Conservation (phyloP, 1,140 invertebrate species). For the Schlechtendalia chinensis region DNA sequence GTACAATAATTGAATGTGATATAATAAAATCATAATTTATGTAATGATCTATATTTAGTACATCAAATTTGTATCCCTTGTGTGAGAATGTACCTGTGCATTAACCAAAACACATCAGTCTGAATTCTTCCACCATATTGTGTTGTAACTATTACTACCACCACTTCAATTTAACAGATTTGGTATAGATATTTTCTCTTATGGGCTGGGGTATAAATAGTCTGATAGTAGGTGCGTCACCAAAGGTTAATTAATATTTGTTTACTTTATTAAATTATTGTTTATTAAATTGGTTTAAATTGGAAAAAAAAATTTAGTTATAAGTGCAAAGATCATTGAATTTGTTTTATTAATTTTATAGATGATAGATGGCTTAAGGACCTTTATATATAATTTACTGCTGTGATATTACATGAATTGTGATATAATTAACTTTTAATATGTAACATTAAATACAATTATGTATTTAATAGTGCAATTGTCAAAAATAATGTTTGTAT, state of each 20-base stretch:
- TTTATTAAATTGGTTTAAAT: constrained; percentile 7
- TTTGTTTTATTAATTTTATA: constrained; percentile 7
- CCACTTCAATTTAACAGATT: too few species aligned
- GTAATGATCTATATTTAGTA: too few species aligned
- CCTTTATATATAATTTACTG: constrained; percentile 3
- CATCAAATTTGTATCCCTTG: too few species aligned
- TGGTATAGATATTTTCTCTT: too few species aligned
- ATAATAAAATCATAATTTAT: too few species aligned
- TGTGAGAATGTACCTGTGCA: too few species aligned
- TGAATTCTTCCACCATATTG: too few species aligned
- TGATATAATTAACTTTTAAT: constrained; percentile 36
- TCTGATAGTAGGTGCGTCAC: too few species aligned
- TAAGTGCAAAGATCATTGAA: constrained; percentile 32
- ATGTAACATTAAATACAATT: constrained; percentile 42
- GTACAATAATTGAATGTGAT: too few species aligned
- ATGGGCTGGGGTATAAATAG: too few species aligned
- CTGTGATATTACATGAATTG: constrained; percentile 38
- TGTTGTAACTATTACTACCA: too few species aligned
- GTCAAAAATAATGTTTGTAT: constrained; percentile 18
- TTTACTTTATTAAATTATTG: constrained; percentile 7
- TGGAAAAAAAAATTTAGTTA: not conserved
- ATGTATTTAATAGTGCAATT: constrained; percentile 27
- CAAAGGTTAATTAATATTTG: not conserved
- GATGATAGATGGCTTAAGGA: not conserved
- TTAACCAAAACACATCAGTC: too few species aligned